Evolutionary conservation across 2,797 vertebrate species (phyloP).

Genomic region (Manis pentadactyla): DNA sequence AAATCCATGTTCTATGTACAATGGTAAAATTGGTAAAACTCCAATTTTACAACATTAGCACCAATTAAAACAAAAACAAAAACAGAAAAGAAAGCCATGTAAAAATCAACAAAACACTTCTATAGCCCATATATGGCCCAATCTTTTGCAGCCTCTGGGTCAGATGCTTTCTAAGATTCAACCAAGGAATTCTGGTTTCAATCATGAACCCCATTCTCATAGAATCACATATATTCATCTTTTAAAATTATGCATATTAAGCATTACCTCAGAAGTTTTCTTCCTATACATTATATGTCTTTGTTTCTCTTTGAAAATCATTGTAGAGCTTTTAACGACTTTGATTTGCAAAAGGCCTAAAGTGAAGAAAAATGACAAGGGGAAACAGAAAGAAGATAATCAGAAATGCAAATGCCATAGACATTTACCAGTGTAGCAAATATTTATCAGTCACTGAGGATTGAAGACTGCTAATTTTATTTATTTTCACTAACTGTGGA

Average conservation of each 20-base stretch:
- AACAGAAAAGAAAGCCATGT: neutral
- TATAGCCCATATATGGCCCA: neutral
- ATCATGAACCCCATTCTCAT: neutral
- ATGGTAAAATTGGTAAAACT: neutral
- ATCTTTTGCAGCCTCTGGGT: neutral
- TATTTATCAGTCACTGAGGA: neutral
- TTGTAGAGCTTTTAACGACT: neutral
- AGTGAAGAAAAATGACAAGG: neutral
- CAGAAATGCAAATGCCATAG: neutral
- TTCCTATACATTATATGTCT: neutral
- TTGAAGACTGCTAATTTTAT: neutral
- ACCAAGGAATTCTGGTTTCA: neutral
- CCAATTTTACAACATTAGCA: neutral
- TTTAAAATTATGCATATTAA: neutral
- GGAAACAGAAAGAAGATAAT: neutral
- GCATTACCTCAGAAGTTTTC: neutral
- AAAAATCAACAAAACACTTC: neutral
- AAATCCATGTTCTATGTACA: neutral
- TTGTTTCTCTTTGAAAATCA: neutral
- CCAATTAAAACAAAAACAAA: neutral
- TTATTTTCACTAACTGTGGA: neutral
- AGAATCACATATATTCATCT: neutral
- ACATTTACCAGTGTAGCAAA: neutral
- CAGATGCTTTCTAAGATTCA: neutral
- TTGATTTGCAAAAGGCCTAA: neutral